These are phyloP conservation scores for Euproctis similis DNA, from an alignment of 2,888 invertebrate species.

Conservation along the genomic window DNA sequence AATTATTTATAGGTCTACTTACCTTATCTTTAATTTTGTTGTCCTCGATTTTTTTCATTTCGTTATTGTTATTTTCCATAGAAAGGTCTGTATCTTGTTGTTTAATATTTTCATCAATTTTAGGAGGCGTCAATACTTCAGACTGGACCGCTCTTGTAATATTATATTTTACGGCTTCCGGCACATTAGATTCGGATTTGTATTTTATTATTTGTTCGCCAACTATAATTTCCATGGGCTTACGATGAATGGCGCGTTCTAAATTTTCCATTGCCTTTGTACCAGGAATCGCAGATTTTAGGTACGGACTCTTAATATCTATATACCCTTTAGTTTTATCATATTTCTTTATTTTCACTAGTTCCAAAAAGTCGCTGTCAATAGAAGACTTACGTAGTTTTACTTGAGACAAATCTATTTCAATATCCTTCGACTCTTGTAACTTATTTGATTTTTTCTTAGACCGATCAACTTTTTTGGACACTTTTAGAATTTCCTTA, in stretches of 20 bases:
- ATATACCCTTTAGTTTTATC: background rate
- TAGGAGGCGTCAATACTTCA: background rate
- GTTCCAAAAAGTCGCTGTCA: background rate
- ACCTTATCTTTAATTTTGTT: background rate
- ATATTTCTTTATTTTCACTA: background rate
- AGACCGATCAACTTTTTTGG: background rate
- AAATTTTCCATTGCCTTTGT: background rate
- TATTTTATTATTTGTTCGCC: constrained; percentile 39
- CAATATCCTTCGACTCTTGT: background rate
- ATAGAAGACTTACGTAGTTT: background rate
- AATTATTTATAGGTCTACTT: too few species aligned
- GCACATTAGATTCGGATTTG: too few species aligned
- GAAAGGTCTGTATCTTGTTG: background rate
- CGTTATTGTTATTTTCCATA: too few species aligned
- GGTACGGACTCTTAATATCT: background rate
- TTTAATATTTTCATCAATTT: background rate
- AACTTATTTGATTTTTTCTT: background rate
- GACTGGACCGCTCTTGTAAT: too few species aligned
- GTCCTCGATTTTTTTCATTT: background rate
- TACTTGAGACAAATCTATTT: background rate
- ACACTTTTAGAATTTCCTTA: too few species aligned
- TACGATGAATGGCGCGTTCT: background rate
- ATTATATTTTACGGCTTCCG: too few species aligned
- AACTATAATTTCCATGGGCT: constrained; percentile 33
- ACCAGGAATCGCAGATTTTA: too few species aligned